Percentiles rank a stretch among this genome's conserved stretches.
phyloP scores from a whole-genome alignment of 2,113 vertebrate genomes.

The Excalfactoria chinensis region DNA sequence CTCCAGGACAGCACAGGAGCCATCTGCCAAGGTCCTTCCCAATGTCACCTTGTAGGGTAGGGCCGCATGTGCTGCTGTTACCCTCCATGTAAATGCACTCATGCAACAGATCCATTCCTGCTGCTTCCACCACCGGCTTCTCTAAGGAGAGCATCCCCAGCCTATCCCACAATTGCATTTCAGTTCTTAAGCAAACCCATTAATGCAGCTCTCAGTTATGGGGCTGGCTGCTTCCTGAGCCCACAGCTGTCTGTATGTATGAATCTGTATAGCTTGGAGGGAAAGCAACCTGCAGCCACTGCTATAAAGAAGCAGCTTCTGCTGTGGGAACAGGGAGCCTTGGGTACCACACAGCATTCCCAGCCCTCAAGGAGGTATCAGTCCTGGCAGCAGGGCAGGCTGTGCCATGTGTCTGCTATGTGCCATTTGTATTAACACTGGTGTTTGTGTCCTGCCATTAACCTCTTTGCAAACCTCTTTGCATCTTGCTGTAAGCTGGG shows the following conservation, averaged over 20 bases:
- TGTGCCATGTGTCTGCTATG: not conserved
- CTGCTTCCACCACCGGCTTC: fast-evolving
- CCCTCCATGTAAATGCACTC: not conserved
- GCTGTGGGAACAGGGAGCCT: not conserved
- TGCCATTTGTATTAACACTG: constrained; percentile 7
- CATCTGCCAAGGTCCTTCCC: not conserved
- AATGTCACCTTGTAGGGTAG: fast-evolving
- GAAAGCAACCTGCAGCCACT: not conserved
- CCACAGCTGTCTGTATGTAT: not conserved
- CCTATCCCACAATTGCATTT: fast-evolving
- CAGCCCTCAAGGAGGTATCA: fast-evolving
- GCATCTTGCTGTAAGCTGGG: not conserved
- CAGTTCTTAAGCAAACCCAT: not conserved
- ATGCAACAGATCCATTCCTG: fast-evolving
- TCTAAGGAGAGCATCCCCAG: not conserved
- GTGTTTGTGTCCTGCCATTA: not conserved
- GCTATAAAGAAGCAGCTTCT: not conserved
- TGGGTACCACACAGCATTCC: not conserved
- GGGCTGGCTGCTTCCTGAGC: not conserved
- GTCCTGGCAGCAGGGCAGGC: not conserved
- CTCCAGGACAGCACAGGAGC: not conserved
- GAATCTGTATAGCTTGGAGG: not conserved
- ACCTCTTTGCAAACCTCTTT: not conserved
- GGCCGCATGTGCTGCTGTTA: fast-evolving
- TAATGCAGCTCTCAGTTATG: fast-evolving